These are phyloP conservation scores for Cylloceria caligata DNA, from an alignment of 2,888 invertebrate species.

Conservation along the genomic window DNA sequence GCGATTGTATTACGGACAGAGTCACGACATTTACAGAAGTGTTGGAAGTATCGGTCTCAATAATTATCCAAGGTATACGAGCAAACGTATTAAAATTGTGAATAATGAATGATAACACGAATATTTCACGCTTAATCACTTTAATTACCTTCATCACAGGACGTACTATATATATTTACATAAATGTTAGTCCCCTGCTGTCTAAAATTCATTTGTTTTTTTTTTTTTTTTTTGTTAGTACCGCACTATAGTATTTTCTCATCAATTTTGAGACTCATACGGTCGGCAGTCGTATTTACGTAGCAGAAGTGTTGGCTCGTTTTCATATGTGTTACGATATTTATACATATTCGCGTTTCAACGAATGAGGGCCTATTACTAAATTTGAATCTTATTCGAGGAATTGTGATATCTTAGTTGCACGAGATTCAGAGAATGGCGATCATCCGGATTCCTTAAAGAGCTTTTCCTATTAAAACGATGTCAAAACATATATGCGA, in stretches of 20 bases:
- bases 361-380: slow-evolving; percentile 28
- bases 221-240: slow-evolving; percentile 1
- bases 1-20: slow-evolving; percentile 35
- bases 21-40: slow-evolving; percentile 31
- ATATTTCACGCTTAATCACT: slow-evolving; percentile 38
- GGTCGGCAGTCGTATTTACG: slow-evolving; percentile 16
- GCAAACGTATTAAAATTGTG: not conserved
- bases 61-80: not conserved
- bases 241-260: slow-evolving; percentile 8
- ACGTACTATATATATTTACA: slow-evolving; percentile 63
- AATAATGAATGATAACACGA: slow-evolving; percentile 6
- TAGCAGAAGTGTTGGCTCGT: slow-evolving; percentile 48
- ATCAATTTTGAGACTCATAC: slow-evolving; percentile 19
- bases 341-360: slow-evolving; percentile 55
- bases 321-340: slow-evolving; percentile 41
- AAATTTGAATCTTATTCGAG: slow-evolving; percentile 8
- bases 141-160: slow-evolving; percentile 53
- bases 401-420: slow-evolving; percentile 23
- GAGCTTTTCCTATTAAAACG: not conserved
- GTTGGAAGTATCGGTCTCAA: not conserved
- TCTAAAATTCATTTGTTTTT: slow-evolving; percentile 39
- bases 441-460: slow-evolving; percentile 19
- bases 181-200: slow-evolving; percentile 20
- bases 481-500: no score
- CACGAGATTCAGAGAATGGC: slow-evolving; percentile 1